A percentile compares a stretch with the other conserved stretches of the same genome.
Conservation (phyloP, 2,113 vertebrate species). For the Mormoops blainvillei region DNA sequence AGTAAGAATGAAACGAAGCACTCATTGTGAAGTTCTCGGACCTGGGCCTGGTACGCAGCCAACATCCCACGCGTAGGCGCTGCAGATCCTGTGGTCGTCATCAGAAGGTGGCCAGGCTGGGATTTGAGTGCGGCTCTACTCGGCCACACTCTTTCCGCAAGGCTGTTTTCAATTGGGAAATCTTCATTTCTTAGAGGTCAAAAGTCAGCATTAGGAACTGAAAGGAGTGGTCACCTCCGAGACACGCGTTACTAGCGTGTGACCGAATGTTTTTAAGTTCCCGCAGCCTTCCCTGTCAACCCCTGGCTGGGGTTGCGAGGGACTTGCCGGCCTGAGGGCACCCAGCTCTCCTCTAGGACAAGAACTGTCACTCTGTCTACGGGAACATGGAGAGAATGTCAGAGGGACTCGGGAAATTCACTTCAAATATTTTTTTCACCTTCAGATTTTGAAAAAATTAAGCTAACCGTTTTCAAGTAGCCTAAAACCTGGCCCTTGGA, state of each 20-base stretch:
- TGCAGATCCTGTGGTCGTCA: neutral
- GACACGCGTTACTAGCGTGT: rapidly evolving
- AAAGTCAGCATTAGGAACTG: neutral
- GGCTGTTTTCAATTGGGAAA: neutral
- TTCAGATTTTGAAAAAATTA: neutral
- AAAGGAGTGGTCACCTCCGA: neutral
- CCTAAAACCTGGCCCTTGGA: neutral
- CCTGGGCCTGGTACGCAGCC: neutral
- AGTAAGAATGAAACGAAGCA: neutral
- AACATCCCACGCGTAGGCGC: rapidly evolving
- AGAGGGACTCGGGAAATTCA: neutral
- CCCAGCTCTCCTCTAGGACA: neutral
- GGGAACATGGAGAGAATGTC: neutral
- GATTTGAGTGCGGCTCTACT: neutral
- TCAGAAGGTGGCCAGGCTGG: neutral
- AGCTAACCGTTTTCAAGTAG: neutral
- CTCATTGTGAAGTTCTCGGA: neutral
- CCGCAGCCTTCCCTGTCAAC: neutral
- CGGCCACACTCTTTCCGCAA: neutral
- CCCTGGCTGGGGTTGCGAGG: neutral
- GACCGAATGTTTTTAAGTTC: neutral
- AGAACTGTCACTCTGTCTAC: neutral
- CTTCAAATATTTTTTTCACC: neutral
- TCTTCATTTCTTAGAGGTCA: neutral
- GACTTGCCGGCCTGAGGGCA: neutral